These are phyloP conservation scores for Heliopora coerulea DNA, from an alignment of 92 coral and sea anemone genomes.

Conservation along the genomic window DNA sequence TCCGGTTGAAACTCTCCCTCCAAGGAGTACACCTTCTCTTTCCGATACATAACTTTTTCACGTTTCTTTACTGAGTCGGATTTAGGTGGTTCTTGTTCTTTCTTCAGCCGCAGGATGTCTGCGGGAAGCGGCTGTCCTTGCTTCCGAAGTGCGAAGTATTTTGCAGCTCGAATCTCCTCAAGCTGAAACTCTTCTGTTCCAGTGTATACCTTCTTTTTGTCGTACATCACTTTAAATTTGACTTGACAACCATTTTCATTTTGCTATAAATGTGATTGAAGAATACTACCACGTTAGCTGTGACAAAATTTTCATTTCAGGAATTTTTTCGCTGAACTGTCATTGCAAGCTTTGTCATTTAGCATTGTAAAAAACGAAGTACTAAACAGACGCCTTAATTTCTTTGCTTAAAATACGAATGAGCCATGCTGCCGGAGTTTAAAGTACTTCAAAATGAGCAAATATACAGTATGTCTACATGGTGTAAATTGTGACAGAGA, in stretches of 20 bases:
- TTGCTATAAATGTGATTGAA: background rate
- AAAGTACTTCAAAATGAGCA: too few species aligned
- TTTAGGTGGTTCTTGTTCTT: background rate
- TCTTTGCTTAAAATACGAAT: too few species aligned
- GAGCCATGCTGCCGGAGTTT: too few species aligned
- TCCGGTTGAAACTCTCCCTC: conserved; percentile 77
- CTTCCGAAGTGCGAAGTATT: conserved; percentile 55
- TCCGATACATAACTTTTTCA: conserved; percentile 72
- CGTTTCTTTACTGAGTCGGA: conserved; percentile 1
- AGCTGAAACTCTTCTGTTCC: conserved; percentile 89
- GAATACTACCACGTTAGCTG: too few species aligned
- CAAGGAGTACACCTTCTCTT: conserved; percentile 78
- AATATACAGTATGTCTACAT: too few species aligned
- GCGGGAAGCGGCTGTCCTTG: conserved; percentile 29
- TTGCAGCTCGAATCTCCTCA: conserved; percentile 85
- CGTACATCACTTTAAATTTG: conserved; percentile 73
- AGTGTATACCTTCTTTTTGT: conserved; percentile 84
- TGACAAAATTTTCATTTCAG: too few species aligned
- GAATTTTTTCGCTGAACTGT: too few species aligned
- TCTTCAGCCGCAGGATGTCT: background rate
- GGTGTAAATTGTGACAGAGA: too few species aligned
- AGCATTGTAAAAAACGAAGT: too few species aligned
- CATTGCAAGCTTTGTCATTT: too few species aligned
- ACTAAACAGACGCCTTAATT: too few species aligned
- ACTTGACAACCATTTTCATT: conserved; percentile 50